Evolutionary conservation across 2,797 vertebrate species (phyloP), one percentile per base, ranked within the genome.

Genomic region (Distichodus sexfasciatus): DNA sequence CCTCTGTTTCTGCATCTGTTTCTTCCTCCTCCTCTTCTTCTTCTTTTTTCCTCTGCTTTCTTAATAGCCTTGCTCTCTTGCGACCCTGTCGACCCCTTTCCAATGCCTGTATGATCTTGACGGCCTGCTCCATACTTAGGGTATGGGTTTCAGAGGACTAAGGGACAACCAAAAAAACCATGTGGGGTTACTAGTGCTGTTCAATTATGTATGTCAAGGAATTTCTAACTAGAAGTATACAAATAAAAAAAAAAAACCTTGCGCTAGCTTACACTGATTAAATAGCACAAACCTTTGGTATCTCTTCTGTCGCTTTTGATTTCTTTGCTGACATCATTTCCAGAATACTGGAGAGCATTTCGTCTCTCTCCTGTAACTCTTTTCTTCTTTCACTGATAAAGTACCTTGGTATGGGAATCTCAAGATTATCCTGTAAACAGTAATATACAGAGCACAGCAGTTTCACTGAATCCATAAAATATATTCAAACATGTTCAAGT

Each of bases 1-100:
- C 1, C 0, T 78, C 76, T 0, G 64, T 35, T 12, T 82, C 80
- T n/a, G n/a, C n/a, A n/a, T n/a, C n/a, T n/a, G n/a, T n/a, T n/a
- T n/a, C 14, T 66, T 76, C 5, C 40, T 68, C 62, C 31, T 81
- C 51, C 58, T 75, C 15, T 81, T 81, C 1, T 28, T 76, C 61
- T 85, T 86, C 5, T 78, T n/a, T 86, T 0, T 84, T 85, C 26
- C 31, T 77, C 44, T 53, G 44, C 60, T 90, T 85, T 64, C 70
- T 57, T 55, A 79, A 87, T 76, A 93, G 79, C 43, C 79, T 79
- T 26, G 92, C 90, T 41, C 87, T 77, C 2, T 91, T 83, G 0
- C 90, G 84, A 35, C 91, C 90, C 78, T 89, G 91, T 5, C 90
- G 82, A 1, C 90, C 89, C 79, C 88, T 69, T 83, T 94, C 92